Evolutionary conservation across 2,113 vertebrate genomes (phyloP), one percentile per base, ranked within the genome.

Genomic region (Corapipo altera): DNA sequence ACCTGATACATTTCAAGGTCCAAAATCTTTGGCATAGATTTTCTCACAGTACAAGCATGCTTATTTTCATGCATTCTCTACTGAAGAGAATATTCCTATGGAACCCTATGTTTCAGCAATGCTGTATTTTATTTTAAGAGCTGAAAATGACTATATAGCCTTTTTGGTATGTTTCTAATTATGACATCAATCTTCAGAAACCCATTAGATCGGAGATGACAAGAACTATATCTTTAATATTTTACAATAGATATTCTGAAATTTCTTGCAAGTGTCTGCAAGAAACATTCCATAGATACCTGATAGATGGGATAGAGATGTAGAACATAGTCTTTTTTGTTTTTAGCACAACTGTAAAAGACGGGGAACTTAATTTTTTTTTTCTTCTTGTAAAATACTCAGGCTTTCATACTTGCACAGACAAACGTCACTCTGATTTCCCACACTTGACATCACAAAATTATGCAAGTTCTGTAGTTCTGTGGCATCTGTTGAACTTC

Each of bases 401-500:
- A 46, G 27, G 39, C 16, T 85, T 88, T 95, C 52, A 69, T 52
- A 90, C 4, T 55, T 93, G 49, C 64, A 88, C 23, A 54, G 41
- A 44, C 41, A 81, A 95, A 91, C 0, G 0, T 78, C 77, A 87
- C 48, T 65, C 44, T 76, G 23, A 93, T 93, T 96, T 89, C 64
- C 58, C 67, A 88, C 72, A 72, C 41, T 26, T 84, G 89, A 77
- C 32, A 91, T 70, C 37, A 92, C 32, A 61, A 83, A 91, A 80
- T 94, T 91, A 96, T 70, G 67, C 86, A 89, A 74, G 51, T 89
- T 92, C 67, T 95, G 89, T 82, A 96, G 75, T 79, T 96, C 83
- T 94, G 62, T 81, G 76, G n/a, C 72, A 81, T 81, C 84, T 92
- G 65, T 74, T 95, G 93, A 94, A 94, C 84, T 86, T 91, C 65